Percentiles rank a stretch among this genome's conserved stretches.
Evolutionary conservation across 2,888 invertebrate genomes (phyloP).

Genomic region (Caenorhabditis doughertyi): DNA sequence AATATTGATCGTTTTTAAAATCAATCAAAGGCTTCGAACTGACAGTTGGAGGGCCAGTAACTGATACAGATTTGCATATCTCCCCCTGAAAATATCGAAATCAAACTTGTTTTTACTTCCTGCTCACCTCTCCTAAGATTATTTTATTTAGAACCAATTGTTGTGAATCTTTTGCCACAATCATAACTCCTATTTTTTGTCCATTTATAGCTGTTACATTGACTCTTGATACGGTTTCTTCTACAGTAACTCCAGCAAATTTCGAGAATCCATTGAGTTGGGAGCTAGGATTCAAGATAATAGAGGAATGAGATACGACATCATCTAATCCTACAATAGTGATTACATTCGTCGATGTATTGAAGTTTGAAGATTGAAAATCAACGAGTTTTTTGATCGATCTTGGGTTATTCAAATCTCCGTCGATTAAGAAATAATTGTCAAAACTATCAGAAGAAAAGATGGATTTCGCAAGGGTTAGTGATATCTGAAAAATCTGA

Average conservation of each 20-base stretch:
- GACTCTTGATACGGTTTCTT: neutral
- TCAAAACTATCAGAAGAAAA: conserved; percentile 28
- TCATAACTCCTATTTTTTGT: conserved; percentile 24
- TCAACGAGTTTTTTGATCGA: conserved; percentile 22
- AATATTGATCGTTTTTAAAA: conserved; percentile 16
- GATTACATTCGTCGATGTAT: conserved; percentile 29
- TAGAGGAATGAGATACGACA: neutral
- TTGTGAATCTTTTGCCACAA: conserved; percentile 13
- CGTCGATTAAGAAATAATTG: conserved; percentile 49
- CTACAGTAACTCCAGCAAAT: conserved; percentile 35
- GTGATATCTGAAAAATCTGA: conserved; percentile 47
- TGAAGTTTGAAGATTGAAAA: conserved; percentile 24
- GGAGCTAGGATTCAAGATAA: conserved; percentile 13
- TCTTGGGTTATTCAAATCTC: conserved; percentile 23
- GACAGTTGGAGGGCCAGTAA: conserved; percentile 41
- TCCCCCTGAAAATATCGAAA: neutral
- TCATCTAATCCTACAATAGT: conserved; percentile 42
- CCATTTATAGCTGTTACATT: neutral
- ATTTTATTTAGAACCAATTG: conserved; percentile 27
- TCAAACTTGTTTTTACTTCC: neutral
- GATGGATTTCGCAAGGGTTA: conserved; percentile 30
- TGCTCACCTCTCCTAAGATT: neutral
- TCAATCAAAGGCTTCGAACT: conserved; percentile 17
- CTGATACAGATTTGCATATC: conserved; percentile 5
- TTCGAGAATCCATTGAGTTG: conserved; percentile 4